Percentiles rank a stretch among this genome's conserved stretches.
phyloP scores from a whole-genome alignment of 1,140 invertebrate species.

The Magallana angulata region DNA sequence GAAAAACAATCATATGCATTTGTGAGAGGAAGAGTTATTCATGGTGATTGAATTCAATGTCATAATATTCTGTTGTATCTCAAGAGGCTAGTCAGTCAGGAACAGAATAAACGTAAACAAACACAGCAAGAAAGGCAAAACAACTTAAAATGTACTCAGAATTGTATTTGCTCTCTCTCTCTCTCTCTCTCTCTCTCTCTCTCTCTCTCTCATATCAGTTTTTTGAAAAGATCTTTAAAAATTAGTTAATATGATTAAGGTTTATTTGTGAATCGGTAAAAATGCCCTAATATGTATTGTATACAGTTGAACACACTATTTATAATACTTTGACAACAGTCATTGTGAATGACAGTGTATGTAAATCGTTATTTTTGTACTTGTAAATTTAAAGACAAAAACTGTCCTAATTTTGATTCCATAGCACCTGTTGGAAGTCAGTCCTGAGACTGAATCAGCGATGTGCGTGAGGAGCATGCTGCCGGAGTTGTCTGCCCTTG shows the following conservation, averaged over 20 bases:
- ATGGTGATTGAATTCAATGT: constrained; percentile 5
- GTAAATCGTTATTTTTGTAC: background rate
- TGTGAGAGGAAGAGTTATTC: background rate
- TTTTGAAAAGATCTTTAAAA: too few species aligned
- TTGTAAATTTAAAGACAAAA: background rate
- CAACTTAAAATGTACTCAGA: too few species aligned
- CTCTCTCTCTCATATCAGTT: too few species aligned
- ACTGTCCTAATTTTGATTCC: background rate
- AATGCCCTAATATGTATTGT: constrained; percentile 10
- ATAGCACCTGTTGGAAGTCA: constrained; percentile 29
- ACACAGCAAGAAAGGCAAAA: too few species aligned
- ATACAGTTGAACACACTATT: constrained; percentile 21
- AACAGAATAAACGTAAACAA: too few species aligned
- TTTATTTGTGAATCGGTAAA: background rate
- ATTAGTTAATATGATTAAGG: too few species aligned
- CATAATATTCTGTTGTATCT: background rate
- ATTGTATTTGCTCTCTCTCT: too few species aligned
- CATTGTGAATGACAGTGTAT: background rate
- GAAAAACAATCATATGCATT: too few species aligned
- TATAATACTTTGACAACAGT: constrained; percentile 23
- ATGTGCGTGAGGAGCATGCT: constrained; percentile 74
- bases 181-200: too few species aligned
- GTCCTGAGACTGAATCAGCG: constrained; percentile 64
- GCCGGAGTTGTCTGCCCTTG: constrained; percentile 66
- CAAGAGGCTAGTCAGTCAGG: background rate